A percentile compares a stretch with the other conserved stretches of the same genome.
phyloP scores from a whole-genome alignment of 2,888 invertebrate species.

The Calliopum simillimum region DNA sequence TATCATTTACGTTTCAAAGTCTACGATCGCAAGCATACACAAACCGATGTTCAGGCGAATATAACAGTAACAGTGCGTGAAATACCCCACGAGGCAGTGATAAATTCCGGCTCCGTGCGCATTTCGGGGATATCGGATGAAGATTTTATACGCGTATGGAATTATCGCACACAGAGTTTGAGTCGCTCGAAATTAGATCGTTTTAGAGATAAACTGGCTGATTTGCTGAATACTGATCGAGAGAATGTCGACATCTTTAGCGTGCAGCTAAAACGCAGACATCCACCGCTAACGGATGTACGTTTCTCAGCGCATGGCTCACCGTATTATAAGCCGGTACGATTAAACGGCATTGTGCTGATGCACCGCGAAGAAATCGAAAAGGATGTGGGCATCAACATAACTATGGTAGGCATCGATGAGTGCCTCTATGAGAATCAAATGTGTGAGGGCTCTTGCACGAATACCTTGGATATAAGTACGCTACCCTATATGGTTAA shows the following conservation, averaged over 20 bases:
- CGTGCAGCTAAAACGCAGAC: constrained; percentile 87
- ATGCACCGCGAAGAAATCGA: constrained; percentile 96
- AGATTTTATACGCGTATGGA: constrained; percentile 95
- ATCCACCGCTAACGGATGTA: constrained; percentile 91
- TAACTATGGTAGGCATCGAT: constrained; percentile 98
- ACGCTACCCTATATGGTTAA: constrained; percentile 94
- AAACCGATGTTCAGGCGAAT: constrained; percentile 95
- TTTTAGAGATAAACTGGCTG: constrained; percentile 88
- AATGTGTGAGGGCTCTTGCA: constrained; percentile 96
- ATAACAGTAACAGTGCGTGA: constrained; percentile 94
- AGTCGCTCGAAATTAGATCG: constrained; percentile 90
- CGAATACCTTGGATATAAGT: constrained; percentile 90
- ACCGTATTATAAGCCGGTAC: constrained; percentile 93
- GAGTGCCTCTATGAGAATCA: constrained; percentile 95
- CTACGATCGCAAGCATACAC: constrained; percentile 93
- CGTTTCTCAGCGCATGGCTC: constrained; percentile 96
- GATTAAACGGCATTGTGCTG: constrained; percentile 92
- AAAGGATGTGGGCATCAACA: constrained; percentile 92
- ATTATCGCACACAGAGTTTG: constrained; percentile 87
- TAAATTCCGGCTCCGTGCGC: constrained; percentile 94
- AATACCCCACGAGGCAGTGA: constrained; percentile 94
- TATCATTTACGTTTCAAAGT: constrained; percentile 87
- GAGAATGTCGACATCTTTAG: constrained; percentile 97
- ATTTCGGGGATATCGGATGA: constrained; percentile 95
- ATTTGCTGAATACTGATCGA: constrained; percentile 84